Evolutionary conservation across 1,140 invertebrate species (phyloP).

Genomic region (Drosophila tropicalis): DNA sequence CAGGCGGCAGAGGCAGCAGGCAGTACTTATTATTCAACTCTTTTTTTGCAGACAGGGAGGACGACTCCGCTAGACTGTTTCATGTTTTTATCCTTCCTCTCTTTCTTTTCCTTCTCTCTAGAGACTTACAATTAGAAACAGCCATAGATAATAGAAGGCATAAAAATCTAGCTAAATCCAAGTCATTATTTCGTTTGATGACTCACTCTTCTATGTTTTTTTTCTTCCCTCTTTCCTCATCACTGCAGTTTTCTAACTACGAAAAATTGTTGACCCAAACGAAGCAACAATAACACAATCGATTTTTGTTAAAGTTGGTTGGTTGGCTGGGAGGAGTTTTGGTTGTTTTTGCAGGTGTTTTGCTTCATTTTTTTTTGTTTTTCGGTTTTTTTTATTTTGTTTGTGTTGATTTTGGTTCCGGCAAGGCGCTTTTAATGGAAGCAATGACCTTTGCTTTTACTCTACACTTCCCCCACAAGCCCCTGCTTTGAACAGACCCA

Average conservation of each 20-base stretch:
- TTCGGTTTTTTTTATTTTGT: conserved; percentile 26
- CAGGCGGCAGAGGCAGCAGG: background rate
- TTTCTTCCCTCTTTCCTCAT: too few species aligned
- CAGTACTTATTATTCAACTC: conserved; percentile 1
- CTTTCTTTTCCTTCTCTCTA: background rate
- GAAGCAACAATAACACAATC: conserved; percentile 29
- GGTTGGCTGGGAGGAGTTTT: background rate
- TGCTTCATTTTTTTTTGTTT: conserved; percentile 23
- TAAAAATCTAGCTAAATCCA: background rate
- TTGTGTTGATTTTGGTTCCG: conserved; percentile 64
- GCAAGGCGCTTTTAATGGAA: conserved; percentile 76
- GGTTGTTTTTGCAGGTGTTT: conserved; percentile 18
- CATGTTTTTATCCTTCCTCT: background rate
- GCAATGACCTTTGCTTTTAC: conserved; percentile 72
- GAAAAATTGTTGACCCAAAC: background rate
- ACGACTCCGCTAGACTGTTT: background rate
- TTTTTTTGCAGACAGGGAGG: background rate
- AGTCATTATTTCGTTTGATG: background rate
- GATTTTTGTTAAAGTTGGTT: conserved; percentile 16
- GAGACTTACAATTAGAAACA: background rate
- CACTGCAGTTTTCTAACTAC: background rate
- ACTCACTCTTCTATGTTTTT: background rate
- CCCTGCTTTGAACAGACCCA: conserved; percentile 22
- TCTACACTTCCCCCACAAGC: background rate
- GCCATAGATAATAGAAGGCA: background rate